These are phyloP conservation scores for Thumatha senex DNA, from an alignment of 2,888 invertebrate species.

Conservation along the genomic window DNA sequence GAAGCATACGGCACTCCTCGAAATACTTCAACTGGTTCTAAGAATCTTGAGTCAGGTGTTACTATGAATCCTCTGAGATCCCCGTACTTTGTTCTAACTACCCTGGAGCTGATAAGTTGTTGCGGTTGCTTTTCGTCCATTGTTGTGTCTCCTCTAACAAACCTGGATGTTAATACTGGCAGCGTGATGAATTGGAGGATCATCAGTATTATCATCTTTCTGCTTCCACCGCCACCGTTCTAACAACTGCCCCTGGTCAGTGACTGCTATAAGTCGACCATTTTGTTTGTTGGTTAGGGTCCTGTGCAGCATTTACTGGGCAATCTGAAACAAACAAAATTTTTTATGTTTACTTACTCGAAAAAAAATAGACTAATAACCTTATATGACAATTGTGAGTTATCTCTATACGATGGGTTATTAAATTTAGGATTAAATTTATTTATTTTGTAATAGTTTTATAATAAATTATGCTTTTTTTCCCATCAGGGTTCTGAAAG, in stretches of 20 bases:
- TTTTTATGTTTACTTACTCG: too few species aligned
- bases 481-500: too few species aligned
- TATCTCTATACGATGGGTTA: too few species aligned
- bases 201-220: constrained; percentile 75
- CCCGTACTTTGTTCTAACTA: constrained; percentile 94
- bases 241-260: constrained; percentile 55
- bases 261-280: constrained; percentile 76
- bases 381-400: too few species aligned
- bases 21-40: constrained; percentile 96
- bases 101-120: constrained; percentile 89
- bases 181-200: constrained; percentile 78
- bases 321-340: constrained; percentile 67
- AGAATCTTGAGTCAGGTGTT: constrained; percentile 90
- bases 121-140: constrained; percentile 76
- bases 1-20: constrained; percentile 97
- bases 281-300: constrained; percentile 53
- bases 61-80: constrained; percentile 94
- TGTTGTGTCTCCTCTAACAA: constrained; percentile 73
- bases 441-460: too few species aligned
- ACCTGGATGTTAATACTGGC: constrained; percentile 70
- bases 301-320: constrained; percentile 59
- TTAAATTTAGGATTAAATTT: too few species aligned
- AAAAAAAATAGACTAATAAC: too few species aligned
- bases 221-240: constrained; percentile 66
- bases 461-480: too few species aligned